Percentiles rank a stretch among this genome's conserved stretches.
Evolutionary conservation across 1,140 invertebrate species (phyloP).

Genomic region (Battus philenor): DNA sequence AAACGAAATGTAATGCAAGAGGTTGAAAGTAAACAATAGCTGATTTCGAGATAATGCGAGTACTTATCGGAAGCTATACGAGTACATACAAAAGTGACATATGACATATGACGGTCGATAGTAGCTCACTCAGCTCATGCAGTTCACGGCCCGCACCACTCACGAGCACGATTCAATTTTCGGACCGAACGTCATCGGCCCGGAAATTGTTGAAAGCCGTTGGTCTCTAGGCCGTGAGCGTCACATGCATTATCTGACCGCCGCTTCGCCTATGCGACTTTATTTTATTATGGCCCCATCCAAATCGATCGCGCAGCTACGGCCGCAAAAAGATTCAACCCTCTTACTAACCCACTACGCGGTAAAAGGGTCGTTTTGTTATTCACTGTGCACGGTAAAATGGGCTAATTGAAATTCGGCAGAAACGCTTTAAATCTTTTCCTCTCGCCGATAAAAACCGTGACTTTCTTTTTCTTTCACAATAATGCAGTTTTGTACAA

Average conservation of each 20-base stretch:
- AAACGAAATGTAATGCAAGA: not conserved
- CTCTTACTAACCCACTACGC: constrained; percentile 12
- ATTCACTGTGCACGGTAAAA: constrained; percentile 2
- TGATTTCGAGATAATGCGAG: constrained; percentile 2
- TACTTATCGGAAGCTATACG: constrained; percentile 1
- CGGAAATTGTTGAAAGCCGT: constrained; percentile 37
- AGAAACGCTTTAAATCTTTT: constrained; percentile 6
- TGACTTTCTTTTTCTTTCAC: too few relatives aligned
- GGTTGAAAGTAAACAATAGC: not conserved
- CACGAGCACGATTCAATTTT: constrained; percentile 31
- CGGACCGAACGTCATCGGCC: constrained; percentile 18
- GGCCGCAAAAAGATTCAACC: constrained; percentile 4
- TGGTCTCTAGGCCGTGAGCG: constrained; percentile 14
- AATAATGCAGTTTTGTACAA: too few relatives aligned
- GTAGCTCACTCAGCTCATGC: constrained; percentile 2
- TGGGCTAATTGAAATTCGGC: constrained; percentile 15
- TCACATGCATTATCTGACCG: constrained; percentile 13
- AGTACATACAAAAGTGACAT: constrained; percentile 11
- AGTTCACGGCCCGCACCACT: constrained; percentile 6
- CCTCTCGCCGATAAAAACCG: too few relatives aligned
- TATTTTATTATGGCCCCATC: constrained; percentile 11
- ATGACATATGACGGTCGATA: constrained; percentile 3
- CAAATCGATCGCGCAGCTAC: constrained; percentile 5
- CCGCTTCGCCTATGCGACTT: not conserved
- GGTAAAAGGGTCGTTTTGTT: constrained; percentile 17